Evolutionary conservation across 2,888 invertebrate species (phyloP).

Genomic region (Choristoneura rosaceana): DNA sequence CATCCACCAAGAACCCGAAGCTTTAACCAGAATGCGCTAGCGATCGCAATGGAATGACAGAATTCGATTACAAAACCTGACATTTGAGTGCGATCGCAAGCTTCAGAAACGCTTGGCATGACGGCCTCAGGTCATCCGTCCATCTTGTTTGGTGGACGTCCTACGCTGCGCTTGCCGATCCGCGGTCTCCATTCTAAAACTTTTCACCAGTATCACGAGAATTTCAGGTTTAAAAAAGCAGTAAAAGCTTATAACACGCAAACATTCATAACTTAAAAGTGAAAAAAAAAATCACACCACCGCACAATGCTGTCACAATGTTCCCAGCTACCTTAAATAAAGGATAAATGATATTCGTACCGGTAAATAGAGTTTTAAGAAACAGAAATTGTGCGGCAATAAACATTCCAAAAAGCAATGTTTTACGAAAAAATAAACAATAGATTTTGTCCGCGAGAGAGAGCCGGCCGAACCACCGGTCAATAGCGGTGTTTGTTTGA

Average conservation of each 20-base stretch:
- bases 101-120: no score
- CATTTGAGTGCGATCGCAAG: no score
- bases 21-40: no score
- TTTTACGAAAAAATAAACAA: slow-evolving; percentile 71
- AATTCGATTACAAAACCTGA: no score
- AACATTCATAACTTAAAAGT: neutral
- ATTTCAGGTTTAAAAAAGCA: no score
- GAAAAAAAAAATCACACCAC: slow-evolving; percentile 8
- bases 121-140: no score
- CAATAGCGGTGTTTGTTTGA: slow-evolving; percentile 67
- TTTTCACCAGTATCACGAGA: no score
- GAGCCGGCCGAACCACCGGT: slow-evolving; percentile 52
- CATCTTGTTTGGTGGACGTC: no score
- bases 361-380: slow-evolving; percentile 63
- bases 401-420: slow-evolving; percentile 65
- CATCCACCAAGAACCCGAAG: no score
- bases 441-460: slow-evolving; percentile 52
- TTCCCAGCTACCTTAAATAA: slow-evolving; percentile 68
- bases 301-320: slow-evolving; percentile 46
- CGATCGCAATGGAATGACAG: no score
- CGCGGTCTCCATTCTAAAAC: no score
- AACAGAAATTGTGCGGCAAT: slow-evolving; percentile 72
- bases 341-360: slow-evolving; percentile 62
- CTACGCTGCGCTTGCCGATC: no score
- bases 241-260: neutral